Evolutionary conservation across 2,888 invertebrate species (phyloP), one percentile per base, ranked within the genome.

Genomic region (Petrophora chlorosata): DNA sequence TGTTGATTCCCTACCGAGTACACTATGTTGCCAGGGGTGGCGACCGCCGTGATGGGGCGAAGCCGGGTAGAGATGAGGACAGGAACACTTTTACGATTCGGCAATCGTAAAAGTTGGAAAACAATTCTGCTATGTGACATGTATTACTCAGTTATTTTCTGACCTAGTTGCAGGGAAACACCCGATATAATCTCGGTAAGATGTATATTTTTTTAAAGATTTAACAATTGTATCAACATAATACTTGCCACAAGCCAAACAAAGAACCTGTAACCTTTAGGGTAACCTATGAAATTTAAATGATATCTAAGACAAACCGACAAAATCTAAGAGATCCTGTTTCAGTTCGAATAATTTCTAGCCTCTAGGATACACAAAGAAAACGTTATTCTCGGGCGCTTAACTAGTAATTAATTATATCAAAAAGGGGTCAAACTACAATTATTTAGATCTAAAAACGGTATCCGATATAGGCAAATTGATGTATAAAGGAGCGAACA

Each of bases 51-150:
- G 44, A 53, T 32, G 47, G 48, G 55, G 50, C 35, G 49, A 29
- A 29, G 35, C 30, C 53, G 63, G 59, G 53, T 52, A 60, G 49
- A 62, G 60, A 47, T 45, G 49, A 50, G 45, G 51, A 65, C 65
- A 62, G 61, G 58, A 61, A 64, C 64, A 60, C 44, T 70, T 74
- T 74, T 74, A 74, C 74, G 74, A 74, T 67, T 66, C 64, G 59
- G 53, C 56, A 65, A 63, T 72, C 75, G 75, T 76, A 71, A 76
- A 74, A 69, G 63, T 65, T 67, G 64, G 69, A 69, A 73, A 76
- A 76, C 75, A 71, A 72, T 74, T 70, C 72, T 58, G 55, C 62
- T 63, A 63, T 52, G 45, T 50, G 41, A 48, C 57, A 50, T 51
- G 45, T 48, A 45, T 51, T 53, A 51, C 53, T 17, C 34, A 26